Evolutionary conservation across 1,140 invertebrate genomes (phyloP).

Genomic region (Varroa destructor): DNA sequence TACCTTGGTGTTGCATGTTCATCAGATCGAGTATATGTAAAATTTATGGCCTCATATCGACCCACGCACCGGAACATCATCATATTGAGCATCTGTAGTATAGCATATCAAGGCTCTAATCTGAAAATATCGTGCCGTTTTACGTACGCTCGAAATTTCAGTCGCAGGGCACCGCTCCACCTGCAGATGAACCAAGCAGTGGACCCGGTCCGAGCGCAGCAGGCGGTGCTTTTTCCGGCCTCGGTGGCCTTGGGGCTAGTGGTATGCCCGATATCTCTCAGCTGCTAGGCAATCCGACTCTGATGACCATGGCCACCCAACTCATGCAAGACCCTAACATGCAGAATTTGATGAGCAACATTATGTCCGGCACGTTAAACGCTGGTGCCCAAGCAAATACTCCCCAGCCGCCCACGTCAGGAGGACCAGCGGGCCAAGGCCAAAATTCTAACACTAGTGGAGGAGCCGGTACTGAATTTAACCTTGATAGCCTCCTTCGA

Average conservation of each 20-base stretch:
- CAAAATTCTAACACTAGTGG: neutral
- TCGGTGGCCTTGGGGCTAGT: constrained; percentile 35
- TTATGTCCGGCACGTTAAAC: constrained; percentile 40
- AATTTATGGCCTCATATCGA: constrained; percentile 11
- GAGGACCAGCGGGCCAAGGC: neutral
- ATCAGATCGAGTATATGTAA: neutral
- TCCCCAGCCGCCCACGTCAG: neutral
- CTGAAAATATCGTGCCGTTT: neutral
- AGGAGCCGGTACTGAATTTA: constrained; percentile 32
- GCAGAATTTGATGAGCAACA: constrained; percentile 50
- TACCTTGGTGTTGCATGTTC: too few relatives aligned
- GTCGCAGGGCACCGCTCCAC: too few relatives aligned
- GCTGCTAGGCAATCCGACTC: constrained; percentile 56
- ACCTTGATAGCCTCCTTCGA: constrained; percentile 43
- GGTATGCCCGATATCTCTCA: constrained; percentile 46
- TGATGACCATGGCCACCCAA: constrained; percentile 61
- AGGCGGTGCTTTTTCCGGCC: constrained; percentile 34
- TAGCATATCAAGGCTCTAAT: neutral
- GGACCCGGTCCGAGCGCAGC: neutral
- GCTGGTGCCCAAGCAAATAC: neutral
- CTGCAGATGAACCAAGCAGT: too few relatives aligned
- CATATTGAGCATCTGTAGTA: constrained; percentile 1
- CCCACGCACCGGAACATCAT: too few relatives aligned
- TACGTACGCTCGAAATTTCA: constrained; percentile 16
- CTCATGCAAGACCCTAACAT: constrained; percentile 62